Evolutionary conservation across 2,113 vertebrate species (phyloP).

Genomic region (Crotalus horridus): DNA sequence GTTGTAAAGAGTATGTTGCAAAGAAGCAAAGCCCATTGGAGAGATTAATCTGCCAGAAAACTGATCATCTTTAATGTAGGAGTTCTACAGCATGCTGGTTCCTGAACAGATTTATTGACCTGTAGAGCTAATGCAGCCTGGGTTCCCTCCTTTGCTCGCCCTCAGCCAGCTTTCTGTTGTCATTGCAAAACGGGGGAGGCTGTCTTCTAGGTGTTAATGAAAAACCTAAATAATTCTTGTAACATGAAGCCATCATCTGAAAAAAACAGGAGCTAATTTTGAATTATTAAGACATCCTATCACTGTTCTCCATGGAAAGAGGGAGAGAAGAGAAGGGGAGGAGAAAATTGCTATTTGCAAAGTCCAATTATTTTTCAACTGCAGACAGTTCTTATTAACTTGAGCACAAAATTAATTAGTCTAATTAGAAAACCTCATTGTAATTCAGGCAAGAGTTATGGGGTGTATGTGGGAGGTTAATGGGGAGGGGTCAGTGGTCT

Average conservation of each 20-base stretch:
- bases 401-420: constrained; percentile 82
- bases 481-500: not conserved
- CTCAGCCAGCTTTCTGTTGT: not conserved
- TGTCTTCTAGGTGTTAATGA: constrained; percentile 61
- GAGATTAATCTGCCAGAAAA: not conserved
- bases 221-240: constrained; percentile 69
- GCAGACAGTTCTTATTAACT: constrained; percentile 80
- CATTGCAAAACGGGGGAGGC: constrained; percentile 22
- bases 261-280: constrained; percentile 62
- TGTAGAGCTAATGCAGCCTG: not conserved
- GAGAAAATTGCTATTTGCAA: constrained; percentile 67
- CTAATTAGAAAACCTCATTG: constrained; percentile 79
- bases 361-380: constrained; percentile 77
- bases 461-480: constrained; percentile 33
- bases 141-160: not conserved
- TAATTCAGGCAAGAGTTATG: constrained; percentile 70
- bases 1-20: not conserved
- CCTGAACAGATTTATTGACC: constrained; percentile 40
- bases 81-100: not conserved
- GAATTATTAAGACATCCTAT: constrained; percentile 68
- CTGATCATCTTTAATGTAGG: fast-evolving
- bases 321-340: constrained; percentile 52
- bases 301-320: constrained; percentile 52
- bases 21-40: not conserved
- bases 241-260: constrained; percentile 56